A percentile compares a stretch with the other conserved stretches of the same genome.
Evolutionary conservation across 2,888 invertebrate species (phyloP).

Genomic region (Lathronympha strigana): DNA sequence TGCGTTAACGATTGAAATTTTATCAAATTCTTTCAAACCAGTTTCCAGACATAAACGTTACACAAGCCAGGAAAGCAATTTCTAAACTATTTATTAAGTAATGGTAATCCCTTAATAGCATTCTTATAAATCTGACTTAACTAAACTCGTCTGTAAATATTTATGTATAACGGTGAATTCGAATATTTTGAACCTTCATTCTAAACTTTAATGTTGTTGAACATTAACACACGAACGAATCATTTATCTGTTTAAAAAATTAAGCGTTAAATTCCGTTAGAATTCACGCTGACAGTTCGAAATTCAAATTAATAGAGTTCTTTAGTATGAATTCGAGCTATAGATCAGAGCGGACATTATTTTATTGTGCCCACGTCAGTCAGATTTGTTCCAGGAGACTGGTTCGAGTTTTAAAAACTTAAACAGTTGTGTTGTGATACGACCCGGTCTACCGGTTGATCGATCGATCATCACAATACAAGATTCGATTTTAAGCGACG

Average conservation of each 20-base stretch:
- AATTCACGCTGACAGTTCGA: conserved; percentile 17
- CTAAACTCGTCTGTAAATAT: conserved; percentile 35
- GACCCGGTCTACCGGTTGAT: no score
- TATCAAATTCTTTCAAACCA: conserved; percentile 31
- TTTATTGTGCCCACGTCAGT: background rate
- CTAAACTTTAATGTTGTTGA: conserved; percentile 41
- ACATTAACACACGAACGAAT: conserved; percentile 9
- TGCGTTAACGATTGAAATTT: conserved; percentile 2
- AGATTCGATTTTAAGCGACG: no score
- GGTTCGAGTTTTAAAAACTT: no score
- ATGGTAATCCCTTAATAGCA: conserved; percentile 21
- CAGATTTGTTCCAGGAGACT: background rate
- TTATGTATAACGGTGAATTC: conserved; percentile 48
- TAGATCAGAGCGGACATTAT: conserved; percentile 25
- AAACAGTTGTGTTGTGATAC: no score
- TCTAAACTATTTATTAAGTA: conserved; percentile 21
- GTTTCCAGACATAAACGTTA: conserved; percentile 23
- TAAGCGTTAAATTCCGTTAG: conserved; percentile 27
- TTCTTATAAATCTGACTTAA: conserved; percentile 3
- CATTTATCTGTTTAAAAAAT: conserved; percentile 24
- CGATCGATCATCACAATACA: no score
- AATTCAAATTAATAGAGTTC: conserved; percentile 26
- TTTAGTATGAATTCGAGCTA: conserved; percentile 16
- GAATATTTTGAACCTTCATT: conserved; percentile 46
- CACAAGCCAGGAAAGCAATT: conserved; percentile 9